phyloP scores from a whole-genome alignment of 2,888 invertebrate genomes.

The Yponomeuta cagnagella region DNA sequence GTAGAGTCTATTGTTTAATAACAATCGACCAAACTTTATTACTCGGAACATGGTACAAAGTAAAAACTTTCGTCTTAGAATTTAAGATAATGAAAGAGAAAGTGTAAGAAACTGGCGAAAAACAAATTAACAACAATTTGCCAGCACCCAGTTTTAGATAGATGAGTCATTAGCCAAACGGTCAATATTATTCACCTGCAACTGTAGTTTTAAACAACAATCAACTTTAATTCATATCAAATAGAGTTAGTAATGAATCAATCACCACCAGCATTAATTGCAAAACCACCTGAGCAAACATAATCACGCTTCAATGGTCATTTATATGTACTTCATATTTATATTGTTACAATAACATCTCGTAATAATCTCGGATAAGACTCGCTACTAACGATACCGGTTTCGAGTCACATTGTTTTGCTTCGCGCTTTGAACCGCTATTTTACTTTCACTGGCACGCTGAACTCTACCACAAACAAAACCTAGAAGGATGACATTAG shows the following conservation, averaged over 20 bases:
- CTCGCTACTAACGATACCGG: background rate
- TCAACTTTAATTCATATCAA: background rate
- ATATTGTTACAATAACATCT: background rate
- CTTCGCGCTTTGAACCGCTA: background rate
- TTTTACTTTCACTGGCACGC: constrained; percentile 6
- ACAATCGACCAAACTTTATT: background rate
- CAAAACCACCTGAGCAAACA: background rate
- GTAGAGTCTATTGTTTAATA: no score
- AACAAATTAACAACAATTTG: background rate
- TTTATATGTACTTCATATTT: background rate
- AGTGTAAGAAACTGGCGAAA: background rate
- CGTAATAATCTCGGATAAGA: background rate
- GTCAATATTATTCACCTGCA: background rate
- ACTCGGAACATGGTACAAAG: background rate
- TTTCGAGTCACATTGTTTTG: constrained; percentile 8
- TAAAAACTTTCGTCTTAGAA: background rate
- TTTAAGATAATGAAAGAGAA: background rate
- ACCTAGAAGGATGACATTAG: background rate
- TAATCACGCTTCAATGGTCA: background rate
- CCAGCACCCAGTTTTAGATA: background rate
- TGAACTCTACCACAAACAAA: background rate
- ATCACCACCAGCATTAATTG: background rate
- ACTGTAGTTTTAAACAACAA: background rate
- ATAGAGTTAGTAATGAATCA: background rate
- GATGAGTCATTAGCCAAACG: background rate